Base-by-base conservation (phyloP, 2,888 invertebrate genomes). In the Sesamia inferens region DNA sequence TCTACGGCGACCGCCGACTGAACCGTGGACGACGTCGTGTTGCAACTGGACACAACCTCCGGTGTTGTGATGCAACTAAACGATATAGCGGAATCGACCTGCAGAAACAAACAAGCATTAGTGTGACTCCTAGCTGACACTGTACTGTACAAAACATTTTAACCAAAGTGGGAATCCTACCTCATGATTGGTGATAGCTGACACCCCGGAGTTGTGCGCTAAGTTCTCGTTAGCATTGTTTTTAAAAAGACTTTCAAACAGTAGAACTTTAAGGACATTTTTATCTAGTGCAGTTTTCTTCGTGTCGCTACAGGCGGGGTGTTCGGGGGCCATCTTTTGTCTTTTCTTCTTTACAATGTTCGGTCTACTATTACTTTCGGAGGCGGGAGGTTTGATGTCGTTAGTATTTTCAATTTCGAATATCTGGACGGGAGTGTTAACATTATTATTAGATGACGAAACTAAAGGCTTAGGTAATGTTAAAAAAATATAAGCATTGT, bases 41-140 rank as follows among this genome's bases (percentile, higher is more conserved):
- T 94, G 93, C 95, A 95, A 88, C 94, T 94, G 82, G 94, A 87
- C 91, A 94, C 95, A 85, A 95, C 96, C 93, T 95, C 96, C 73
- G 96, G 95, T 74, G 94, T 94, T 88, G 96, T 95, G 94, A 96
- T 96, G 94, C 96, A 96, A 92, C 94, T 95, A 91, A 96, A 96
- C 90, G 96, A 94, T 90, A 96, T 95, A 81, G 95, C 94, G 76
- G 96, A 92, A 89, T 96, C 96, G 87, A 95, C 94, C 96, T 96
- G 95, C 81, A 87, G 82, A 91, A 89, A 92, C 81, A 89, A 79
- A 83, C 78, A 64, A 39, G 70, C 59, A 76, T 90, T 81, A 89
- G 79, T 77, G 70, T 51, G 11, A 54, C 68, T 63, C 64, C 70
- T 74, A 74, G 54, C 65, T 71, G 47, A 76, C 72, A 68, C 71